A percentile compares a stretch with the other conserved stretches of the same genome.
These are phyloP conservation scores for Ceyx cyanopectus DNA, from an alignment of 2,113 vertebrate genomes.

Conservation along the genomic window DNA sequence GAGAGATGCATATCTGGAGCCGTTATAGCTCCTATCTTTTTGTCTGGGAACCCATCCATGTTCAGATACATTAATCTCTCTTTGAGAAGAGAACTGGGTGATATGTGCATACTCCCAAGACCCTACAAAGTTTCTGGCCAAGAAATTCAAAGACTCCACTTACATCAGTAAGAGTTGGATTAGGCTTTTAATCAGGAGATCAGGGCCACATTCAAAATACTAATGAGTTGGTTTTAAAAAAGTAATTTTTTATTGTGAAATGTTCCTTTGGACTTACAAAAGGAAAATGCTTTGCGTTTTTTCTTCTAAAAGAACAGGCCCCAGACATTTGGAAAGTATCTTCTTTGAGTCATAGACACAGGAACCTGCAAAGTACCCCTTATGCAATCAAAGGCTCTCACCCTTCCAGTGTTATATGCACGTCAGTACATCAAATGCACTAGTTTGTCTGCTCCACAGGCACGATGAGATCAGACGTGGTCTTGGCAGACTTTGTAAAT, in stretches of 20 bases:
- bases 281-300: constrained; percentile 42
- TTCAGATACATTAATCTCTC: neutral
- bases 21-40: neutral
- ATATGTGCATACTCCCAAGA: neutral
- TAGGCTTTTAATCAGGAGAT: constrained; percentile 9
- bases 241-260: constrained; percentile 59
- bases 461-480: constrained; percentile 49
- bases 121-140: neutral
- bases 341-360: constrained; percentile 59
- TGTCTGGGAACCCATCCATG: neutral
- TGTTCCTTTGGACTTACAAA: constrained; percentile 55
- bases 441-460: constrained; percentile 55
- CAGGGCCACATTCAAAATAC: constrained; percentile 27
- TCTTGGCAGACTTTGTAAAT: constrained; percentile 68
- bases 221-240: neutral
- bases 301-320: constrained; percentile 5
- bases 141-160: neutral
- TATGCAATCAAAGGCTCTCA: constrained; percentile 45
- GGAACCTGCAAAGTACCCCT: constrained; percentile 8
- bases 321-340: constrained; percentile 70
- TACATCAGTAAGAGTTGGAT: neutral
- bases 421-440: constrained; percentile 40
- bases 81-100: neutral
- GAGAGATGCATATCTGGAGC: neutral
- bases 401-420: neutral